Evolutionary conservation across 2,888 invertebrate genomes (phyloP).

Genomic region (Drosophila mimica): DNA sequence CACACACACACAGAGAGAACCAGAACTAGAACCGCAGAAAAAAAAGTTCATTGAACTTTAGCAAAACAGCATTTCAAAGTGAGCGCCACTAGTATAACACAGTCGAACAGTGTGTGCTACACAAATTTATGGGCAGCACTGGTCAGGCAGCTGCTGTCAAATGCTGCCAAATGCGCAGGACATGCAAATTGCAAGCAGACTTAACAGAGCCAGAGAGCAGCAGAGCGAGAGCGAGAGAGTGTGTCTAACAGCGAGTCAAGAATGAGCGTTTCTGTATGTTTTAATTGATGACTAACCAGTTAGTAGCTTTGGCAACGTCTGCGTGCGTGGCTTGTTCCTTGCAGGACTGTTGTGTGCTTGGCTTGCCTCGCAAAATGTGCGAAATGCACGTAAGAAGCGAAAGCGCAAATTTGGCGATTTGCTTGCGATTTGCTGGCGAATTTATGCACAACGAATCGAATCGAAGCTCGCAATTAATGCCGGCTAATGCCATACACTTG

Average conservation of each 20-base stretch:
- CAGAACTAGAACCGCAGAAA: slow-evolving; percentile 6
- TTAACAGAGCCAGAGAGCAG: background rate
- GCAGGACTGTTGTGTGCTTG: slow-evolving; percentile 18
- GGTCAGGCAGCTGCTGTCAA: slow-evolving; percentile 54
- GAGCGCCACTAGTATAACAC: slow-evolving; percentile 19
- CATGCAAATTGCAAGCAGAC: slow-evolving; percentile 28
- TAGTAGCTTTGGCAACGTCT: slow-evolving; percentile 39
- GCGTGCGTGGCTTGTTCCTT: slow-evolving; percentile 12
- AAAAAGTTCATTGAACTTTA: slow-evolving; percentile 56
- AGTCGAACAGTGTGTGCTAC: slow-evolving; percentile 60
- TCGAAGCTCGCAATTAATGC: slow-evolving; percentile 26
- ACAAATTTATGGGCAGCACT: slow-evolving; percentile 49
- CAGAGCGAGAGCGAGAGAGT: background rate
- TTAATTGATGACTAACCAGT: slow-evolving; percentile 55
- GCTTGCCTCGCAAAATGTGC: slow-evolving; percentile 30
- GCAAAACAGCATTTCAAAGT: slow-evolving; percentile 20
- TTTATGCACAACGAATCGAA: slow-evolving; percentile 26
- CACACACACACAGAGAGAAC: background rate
- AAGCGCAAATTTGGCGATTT: slow-evolving; percentile 4
- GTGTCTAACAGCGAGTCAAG: background rate
- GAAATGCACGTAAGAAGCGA: slow-evolving; percentile 17
- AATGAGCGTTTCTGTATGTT: background rate
- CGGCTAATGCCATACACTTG: slow-evolving; percentile 24
- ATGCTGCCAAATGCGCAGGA: slow-evolving; percentile 48
- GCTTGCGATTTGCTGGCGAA: background rate